Evolutionary conservation across 1,140 invertebrate genomes (phyloP).

Genomic region (Drosophila rhopaloa): DNA sequence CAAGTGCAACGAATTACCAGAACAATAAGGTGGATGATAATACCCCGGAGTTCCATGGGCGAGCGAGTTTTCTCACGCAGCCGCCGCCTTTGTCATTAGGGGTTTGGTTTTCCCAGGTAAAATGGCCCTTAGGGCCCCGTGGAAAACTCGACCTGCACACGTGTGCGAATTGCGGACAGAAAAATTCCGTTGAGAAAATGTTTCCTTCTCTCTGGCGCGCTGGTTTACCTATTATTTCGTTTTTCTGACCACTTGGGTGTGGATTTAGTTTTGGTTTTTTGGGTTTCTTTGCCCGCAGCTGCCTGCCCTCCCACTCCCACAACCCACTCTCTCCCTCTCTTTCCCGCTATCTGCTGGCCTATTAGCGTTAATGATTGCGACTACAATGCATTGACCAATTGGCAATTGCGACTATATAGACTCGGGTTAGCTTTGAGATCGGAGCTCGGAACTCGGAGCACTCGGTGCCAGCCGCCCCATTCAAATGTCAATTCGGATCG

Average conservation of each 20-base stretch:
- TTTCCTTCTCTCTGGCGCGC: conserved; percentile 12
- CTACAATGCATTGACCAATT: conserved; percentile 80
- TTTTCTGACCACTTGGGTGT: conserved; percentile 30
- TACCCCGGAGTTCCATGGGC: conserved; percentile 41
- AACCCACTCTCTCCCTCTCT: conserved; percentile 10
- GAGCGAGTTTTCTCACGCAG: conserved; percentile 73
- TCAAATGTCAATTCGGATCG: conserved; percentile 76
- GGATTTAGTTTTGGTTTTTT: conserved; percentile 33
- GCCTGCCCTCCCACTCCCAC: conserved; percentile 23
- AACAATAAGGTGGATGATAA: conserved; percentile 52
- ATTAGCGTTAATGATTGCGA: conserved; percentile 80
- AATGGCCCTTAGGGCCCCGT: conserved; percentile 23
- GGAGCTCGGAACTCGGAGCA: conserved; percentile 42
- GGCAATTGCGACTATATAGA: conserved; percentile 43
- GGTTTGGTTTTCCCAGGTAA: conserved; percentile 64
- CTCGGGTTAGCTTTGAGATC: conserved; percentile 30
- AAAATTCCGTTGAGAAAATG: conserved; percentile 39
- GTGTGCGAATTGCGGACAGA: conserved; percentile 60
- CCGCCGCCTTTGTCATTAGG: conserved; percentile 52
- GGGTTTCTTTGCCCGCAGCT: conserved; percentile 43
- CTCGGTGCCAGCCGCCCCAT: conserved; percentile 73
- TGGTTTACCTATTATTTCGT: conserved; percentile 24
- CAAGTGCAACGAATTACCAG: conserved; percentile 73
- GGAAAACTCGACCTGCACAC: conserved; percentile 58
- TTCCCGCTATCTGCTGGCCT: conserved; percentile 37